Evolutionary conservation across 2,888 invertebrate genomes (phyloP).

Genomic region (Mesorhabditis spiculigera): DNA sequence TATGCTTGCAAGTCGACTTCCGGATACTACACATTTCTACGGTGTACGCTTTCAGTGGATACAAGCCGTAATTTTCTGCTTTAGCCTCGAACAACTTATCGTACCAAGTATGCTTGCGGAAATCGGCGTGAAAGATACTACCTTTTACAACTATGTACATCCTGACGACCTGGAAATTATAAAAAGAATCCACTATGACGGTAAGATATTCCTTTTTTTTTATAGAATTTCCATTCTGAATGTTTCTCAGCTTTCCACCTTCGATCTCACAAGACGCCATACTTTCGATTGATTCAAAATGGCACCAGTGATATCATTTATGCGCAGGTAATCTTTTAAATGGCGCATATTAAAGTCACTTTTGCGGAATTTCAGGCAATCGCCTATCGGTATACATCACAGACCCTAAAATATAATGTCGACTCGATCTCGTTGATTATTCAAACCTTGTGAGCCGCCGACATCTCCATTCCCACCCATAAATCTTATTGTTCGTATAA

Average conservation of each 20-base stretch:
- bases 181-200: constrained; percentile 1
- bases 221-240: not conserved
- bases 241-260: constrained; percentile 23
- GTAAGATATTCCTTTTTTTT: not conserved
- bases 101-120: not conserved
- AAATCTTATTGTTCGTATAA: not conserved
- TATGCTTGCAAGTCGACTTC: not conserved
- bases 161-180: not conserved
- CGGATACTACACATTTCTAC: not conserved
- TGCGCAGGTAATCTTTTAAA: constrained; percentile 21
- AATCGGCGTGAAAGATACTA: not conserved
- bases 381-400: constrained; percentile 21
- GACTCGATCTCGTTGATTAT: constrained; percentile 28
- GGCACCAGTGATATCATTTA: constrained; percentile 19
- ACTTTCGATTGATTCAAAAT: constrained; percentile 27
- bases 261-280: constrained; percentile 33
- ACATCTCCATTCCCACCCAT: not conserved
- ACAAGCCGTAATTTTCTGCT: no score
- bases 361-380: constrained; percentile 13
- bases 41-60: not conserved
- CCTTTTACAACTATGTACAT: not conserved
- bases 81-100: not conserved
- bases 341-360: not conserved
- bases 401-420: constrained; percentile 21
- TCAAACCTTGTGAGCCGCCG: constrained; percentile 14